Evolutionary conservation across 2,888 invertebrate species (phyloP), one percentile per base, ranked within the genome.

Genomic region (Xanthorhoe spadicearia): DNA sequence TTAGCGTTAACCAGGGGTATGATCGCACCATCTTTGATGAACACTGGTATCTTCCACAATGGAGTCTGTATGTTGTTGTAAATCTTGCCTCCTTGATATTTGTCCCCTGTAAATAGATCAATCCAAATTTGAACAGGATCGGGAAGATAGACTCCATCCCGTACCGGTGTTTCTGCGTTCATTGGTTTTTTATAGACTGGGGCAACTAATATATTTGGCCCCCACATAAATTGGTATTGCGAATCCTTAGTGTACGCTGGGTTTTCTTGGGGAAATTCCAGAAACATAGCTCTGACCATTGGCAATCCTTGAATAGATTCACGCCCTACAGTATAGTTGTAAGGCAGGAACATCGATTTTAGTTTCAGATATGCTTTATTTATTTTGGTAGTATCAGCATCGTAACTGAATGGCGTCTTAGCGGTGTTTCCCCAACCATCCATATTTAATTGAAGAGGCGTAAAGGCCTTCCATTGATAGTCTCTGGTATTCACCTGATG

Each of bases 181-280:
- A 74, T 72, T 53, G 75, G 67, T 10, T 75, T 68, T 54, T 79
- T 79, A 63, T 89, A 92, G 28, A 92, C 82, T 15, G 92, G 92
- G 2, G 92, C 92, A 10, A 93, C 85, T 68, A 93, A 81, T 59
- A 93, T 77, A 70, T 77, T 81, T n/a, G 91, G 88, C 6, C 92
- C 92, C 92, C 92, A 93, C 92, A 92, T 92, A 69, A 76, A 93
- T 69, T 93, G 92, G 66, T 93, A 93, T 68, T 90, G 88, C n/a
- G 87, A 88, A 73, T 88, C 87, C 46, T 79, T 84, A 2, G 90
- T 90, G 61, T 84, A 85, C 2, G 85, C 86, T 32, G 78, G 62
- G 6, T 38, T 73, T 72, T 88, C 88, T 23, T 83, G 69, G 1
- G 90, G 88, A 64, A 87, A 92, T 76, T 92, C 91, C 19, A 93